A percentile compares a stretch with the other conserved stretches of the same genome.
Conservation (phyloP, 2,797 vertebrate genomes). For the Gastrophryne carolinensis region DNA sequence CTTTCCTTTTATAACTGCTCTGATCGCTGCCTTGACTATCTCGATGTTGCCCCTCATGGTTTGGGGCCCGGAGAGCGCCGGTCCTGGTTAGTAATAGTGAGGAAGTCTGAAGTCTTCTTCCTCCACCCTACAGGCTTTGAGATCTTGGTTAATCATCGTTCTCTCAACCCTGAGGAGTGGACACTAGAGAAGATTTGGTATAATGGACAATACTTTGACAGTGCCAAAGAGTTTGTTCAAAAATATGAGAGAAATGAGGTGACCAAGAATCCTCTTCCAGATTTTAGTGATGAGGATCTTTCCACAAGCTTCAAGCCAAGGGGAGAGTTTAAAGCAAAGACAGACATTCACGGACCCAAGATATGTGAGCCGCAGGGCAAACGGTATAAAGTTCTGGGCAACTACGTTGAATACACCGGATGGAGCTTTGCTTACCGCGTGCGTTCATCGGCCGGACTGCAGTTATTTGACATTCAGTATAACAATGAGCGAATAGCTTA, state of each 20-base stretch:
- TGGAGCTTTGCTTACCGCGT: too few species aligned
- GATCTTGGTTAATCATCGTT: conserved; percentile 79
- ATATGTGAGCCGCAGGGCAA: too few species aligned
- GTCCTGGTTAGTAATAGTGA: conserved; percentile 86
- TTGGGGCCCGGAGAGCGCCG: conserved; percentile 78
- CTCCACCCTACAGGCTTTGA: conserved; percentile 90
- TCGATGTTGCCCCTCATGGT: conserved; percentile 83
- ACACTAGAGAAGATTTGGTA: conserved; percentile 83
- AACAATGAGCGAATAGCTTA: too few species aligned
- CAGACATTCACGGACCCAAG: too few species aligned
- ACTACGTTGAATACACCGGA: conserved; percentile 79
- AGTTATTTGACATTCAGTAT: too few species aligned
- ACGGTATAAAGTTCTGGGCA: conserved; percentile 73
- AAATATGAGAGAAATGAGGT: too few species aligned
- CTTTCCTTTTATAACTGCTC: too few species aligned
- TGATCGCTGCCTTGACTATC: conserved; percentile 79
- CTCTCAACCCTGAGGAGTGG: conserved; percentile 74
- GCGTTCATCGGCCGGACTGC: too few species aligned
- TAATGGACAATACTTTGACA: conserved; percentile 79
- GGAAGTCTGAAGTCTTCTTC: conserved; percentile 82
- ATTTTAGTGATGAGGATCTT: too few species aligned
- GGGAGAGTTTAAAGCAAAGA: too few species aligned
- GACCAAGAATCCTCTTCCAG: too few species aligned
- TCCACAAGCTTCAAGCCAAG: too few species aligned
- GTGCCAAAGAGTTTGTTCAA: conserved; percentile 72